These are phyloP conservation scores for Climacteris rufus DNA, from an alignment of 2,113 vertebrate genomes.

Conservation along the genomic window DNA sequence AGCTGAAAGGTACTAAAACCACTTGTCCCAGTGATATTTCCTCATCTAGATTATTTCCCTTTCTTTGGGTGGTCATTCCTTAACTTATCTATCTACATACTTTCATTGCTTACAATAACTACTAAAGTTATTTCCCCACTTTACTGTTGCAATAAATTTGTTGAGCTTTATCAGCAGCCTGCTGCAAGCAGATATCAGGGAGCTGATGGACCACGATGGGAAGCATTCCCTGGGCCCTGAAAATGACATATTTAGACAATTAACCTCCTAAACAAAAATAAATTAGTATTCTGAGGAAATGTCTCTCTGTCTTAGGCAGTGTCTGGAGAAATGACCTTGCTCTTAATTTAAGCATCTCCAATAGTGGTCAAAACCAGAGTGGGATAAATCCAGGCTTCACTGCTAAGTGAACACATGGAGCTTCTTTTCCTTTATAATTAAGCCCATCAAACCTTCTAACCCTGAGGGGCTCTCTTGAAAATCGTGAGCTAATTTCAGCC, in stretches of 20 bases:
- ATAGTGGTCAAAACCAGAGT: background rate
- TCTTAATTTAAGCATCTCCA: background rate
- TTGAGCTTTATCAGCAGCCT: background rate
- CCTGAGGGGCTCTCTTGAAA: background rate
- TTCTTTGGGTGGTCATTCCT: background rate
- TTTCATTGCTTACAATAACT: background rate
- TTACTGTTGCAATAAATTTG: background rate
- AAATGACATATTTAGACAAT: background rate
- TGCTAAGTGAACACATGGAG: background rate
- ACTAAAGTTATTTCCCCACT: background rate
- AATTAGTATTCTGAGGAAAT: background rate
- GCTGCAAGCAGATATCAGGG: background rate
- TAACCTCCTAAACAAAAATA: background rate
- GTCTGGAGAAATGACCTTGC: background rate
- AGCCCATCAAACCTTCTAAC: background rate
- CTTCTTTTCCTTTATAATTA: conserved; percentile 31
- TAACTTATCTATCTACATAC: background rate
- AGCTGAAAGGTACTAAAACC: background rate
- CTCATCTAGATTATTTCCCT: background rate
- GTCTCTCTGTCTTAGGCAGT: background rate
- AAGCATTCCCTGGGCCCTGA: background rate
- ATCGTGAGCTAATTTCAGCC: conserved; percentile 43
- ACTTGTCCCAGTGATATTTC: background rate
- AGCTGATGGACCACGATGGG: rapidly evolving
- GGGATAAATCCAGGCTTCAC: background rate